Evolutionary conservation across 2,888 invertebrate species (phyloP).

Genomic region (Hypomecis atomaria): DNA sequence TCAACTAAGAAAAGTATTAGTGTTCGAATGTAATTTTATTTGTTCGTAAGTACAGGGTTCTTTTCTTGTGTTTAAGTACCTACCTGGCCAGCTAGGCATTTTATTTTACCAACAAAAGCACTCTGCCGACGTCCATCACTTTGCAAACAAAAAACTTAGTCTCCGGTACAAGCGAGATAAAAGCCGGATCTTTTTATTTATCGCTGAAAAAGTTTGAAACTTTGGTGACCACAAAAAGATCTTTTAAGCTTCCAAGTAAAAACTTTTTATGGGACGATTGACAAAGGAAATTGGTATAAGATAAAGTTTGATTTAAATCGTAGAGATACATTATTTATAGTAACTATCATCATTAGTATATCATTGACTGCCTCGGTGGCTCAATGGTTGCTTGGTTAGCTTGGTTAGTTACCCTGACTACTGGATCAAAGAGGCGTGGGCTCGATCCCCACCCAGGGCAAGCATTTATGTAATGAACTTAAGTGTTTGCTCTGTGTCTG

Average conservation of each 20-base stretch:
- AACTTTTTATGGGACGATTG: neutral
- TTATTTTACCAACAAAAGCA: constrained; percentile 22
- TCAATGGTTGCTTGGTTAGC: no score
- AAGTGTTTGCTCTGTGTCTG: no score
- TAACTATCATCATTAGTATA: no score
- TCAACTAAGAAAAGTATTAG: no score
- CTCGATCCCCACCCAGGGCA: no score
- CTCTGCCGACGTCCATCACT: constrained; percentile 11
- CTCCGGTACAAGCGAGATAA: constrained; percentile 20
- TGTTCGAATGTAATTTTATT: no score
- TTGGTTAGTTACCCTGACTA: no score
- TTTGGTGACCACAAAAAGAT: constrained; percentile 13
- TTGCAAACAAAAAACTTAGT: constrained; percentile 16
- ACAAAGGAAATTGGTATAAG: neutral
- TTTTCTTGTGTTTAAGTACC: no score
- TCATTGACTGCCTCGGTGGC: no score
- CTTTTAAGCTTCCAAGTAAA: neutral
- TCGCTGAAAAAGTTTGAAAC: constrained; percentile 6
- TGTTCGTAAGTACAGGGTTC: no score
- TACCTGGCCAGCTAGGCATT: neutral
- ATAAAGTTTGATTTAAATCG: neutral
- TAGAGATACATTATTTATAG: neutral
- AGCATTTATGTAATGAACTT: no score
- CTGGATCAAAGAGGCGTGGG: no score
- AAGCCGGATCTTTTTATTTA: constrained; percentile 23